Conservation (phyloP, 2,797 vertebrate genomes). For the Phrynocephalus forsythii region DNA sequence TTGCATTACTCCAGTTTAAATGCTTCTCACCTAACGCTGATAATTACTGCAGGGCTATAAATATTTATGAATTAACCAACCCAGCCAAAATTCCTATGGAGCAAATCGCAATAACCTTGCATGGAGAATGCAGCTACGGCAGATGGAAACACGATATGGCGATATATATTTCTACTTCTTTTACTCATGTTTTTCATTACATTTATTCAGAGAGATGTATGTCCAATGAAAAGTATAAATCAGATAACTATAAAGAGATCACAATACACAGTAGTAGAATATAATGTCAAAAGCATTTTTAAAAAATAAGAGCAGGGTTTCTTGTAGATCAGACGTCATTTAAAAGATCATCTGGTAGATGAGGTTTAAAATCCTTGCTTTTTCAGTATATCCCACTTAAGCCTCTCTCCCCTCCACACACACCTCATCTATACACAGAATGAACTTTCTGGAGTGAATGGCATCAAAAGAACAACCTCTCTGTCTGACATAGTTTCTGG, state of each 20-base stretch:
- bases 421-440: not conserved
- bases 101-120: not conserved
- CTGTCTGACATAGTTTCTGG: not conserved
- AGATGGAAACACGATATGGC: not conserved
- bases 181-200: not conserved
- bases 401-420: not conserved
- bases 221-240: not conserved
- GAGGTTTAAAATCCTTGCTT: not conserved
- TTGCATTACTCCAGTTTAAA: constrained; percentile 10
- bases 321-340: not conserved
- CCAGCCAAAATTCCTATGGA: not conserved
- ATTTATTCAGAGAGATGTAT: not conserved
- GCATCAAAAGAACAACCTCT: not conserved
- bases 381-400: not conserved
- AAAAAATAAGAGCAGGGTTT: not conserved
- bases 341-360: not conserved
- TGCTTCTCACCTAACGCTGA: not conserved
- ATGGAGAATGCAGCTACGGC: not conserved
- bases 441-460: not conserved
- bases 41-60: constrained; percentile 2
- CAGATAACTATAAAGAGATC: too few relatives aligned
- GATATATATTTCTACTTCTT: not conserved
- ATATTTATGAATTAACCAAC: constrained; percentile 28
- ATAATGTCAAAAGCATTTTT: not conserved
- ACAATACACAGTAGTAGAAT: not conserved